Conservation (phyloP, 2,113 vertebrate species). For the Epinephelus cyanopodus region DNA sequence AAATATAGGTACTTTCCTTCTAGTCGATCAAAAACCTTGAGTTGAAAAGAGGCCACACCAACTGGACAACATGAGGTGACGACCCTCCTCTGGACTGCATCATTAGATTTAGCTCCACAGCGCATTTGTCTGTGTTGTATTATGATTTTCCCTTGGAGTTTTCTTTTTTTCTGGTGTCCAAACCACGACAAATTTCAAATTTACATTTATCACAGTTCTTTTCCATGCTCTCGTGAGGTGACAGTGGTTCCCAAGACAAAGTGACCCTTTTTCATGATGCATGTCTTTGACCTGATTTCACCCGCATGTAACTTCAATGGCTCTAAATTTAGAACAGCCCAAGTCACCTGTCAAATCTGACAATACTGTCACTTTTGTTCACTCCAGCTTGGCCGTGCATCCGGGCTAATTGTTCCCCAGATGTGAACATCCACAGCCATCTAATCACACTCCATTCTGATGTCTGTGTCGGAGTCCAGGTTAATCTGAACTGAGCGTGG, state of each 20-base stretch:
- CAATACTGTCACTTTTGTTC: slow-evolving; percentile 71
- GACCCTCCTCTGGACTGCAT: background rate
- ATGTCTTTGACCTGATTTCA: slow-evolving; percentile 61
- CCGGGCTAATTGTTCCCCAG: slow-evolving; percentile 84
- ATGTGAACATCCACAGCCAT: slow-evolving; percentile 78
- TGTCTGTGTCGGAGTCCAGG: slow-evolving; percentile 81
- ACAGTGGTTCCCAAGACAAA: slow-evolving; percentile 50
- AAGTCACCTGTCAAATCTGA: slow-evolving; percentile 72
- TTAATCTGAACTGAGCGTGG: slow-evolving; percentile 86
- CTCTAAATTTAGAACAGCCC: slow-evolving; percentile 78
- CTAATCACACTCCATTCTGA: slow-evolving; percentile 80
- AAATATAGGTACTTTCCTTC: background rate
- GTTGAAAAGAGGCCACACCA: background rate
- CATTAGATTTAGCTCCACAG: background rate
- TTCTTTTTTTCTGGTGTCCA: slow-evolving; percentile 27
- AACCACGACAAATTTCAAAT: slow-evolving; percentile 35
- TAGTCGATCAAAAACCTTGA: background rate
- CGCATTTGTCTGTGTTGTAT: background rate
- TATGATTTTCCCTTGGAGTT: background rate
- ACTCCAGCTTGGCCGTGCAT: slow-evolving; percentile 62
- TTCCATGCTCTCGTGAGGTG: slow-evolving; percentile 16
- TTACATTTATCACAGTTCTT: slow-evolving; percentile 42
- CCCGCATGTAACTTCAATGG: slow-evolving; percentile 62
- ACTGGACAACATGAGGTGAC: background rate
- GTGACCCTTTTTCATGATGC: slow-evolving; percentile 52